Evolutionary conservation across 2,888 invertebrate genomes (phyloP), one percentile per base, ranked within the genome.

Genomic region (Bombyx huttoni): DNA sequence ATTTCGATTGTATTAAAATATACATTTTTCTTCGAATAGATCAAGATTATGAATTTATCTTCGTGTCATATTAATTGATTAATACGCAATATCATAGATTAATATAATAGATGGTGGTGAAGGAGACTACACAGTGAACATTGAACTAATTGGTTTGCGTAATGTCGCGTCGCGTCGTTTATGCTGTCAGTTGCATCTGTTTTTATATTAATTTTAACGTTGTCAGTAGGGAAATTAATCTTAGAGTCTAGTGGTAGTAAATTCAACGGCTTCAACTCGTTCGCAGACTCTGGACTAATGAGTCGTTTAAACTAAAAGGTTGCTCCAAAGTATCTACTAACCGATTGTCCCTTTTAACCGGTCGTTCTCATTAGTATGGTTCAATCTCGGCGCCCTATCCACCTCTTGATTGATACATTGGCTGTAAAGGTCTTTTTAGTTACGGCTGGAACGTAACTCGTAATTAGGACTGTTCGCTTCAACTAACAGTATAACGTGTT

Each of bases 331-430:
- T 76, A 73, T 70, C 68, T 71, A 67, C 60, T 61, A 54, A 75
- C 68, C 81, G 80, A 81, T 82, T 81, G 81, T 83, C 74, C 75
- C 72, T 76, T 73, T 78, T 69, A 79, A 74, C 81, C 74, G 73
- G 73, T 68, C 73, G 73, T 69, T 62, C 78, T 81, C 81, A 84
- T 83, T 83, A 83, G 79, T 80, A 75, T 79, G 72, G 69, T 69
- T 64, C 73, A 75, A 81, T 81, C 40, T 75, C 72, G 74, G 68
- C 58, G 67, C 70, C 68, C 73, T 77, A 77, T 78, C 73, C 74
- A 68, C 69, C 70, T 67, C 60, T 60, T 69, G 76, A 84, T 83
- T 83, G 82, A 83, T 82, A 81, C 79, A 75, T 83, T 76, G 78
- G 79, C 77, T 72, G 69, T 75, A 75, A 80, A 79, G 79, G 73